Conservation (phyloP, 2,113 vertebrate species). For the Carassius gibelio region DNA sequence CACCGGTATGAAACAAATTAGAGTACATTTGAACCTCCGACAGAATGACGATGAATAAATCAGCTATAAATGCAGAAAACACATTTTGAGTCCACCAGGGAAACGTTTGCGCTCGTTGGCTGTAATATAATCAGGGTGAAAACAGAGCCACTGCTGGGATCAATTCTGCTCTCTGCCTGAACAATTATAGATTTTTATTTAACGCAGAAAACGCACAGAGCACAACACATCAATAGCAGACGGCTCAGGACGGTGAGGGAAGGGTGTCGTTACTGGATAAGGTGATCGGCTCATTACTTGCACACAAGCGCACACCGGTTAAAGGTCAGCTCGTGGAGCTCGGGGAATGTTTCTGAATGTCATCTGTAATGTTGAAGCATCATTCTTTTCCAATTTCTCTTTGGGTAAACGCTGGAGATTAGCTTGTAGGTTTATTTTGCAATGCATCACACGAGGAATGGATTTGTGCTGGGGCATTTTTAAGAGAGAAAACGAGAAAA, state of each 20-base stretch:
- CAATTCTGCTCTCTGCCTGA: conserved; percentile 23
- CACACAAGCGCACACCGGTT: neutral
- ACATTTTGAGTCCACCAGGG: neutral
- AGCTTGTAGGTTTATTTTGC: neutral
- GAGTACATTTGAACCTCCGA: conserved; percentile 16
- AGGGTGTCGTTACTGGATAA: neutral
- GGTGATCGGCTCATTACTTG: conserved; percentile 9
- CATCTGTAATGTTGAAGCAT: conserved; percentile 4
- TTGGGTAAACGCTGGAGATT: neutral
- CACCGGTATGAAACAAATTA: conserved; percentile 14
- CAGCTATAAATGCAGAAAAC: conserved; percentile 15
- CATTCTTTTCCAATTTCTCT: neutral
- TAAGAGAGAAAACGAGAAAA: conserved; percentile 7
- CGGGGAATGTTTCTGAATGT: conserved; percentile 2
- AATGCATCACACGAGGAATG: neutral
- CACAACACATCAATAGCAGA: conserved; percentile 12
- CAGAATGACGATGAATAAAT: conserved; percentile 13
- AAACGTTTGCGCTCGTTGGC: neutral
- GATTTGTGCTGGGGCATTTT: neutral
- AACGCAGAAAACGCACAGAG: neutral
- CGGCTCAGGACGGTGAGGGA: neutral
- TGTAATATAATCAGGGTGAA: conserved; percentile 21
- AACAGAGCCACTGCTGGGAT: conserved; percentile 1
- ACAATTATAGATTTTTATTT: conserved; percentile 35
- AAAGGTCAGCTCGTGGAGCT: neutral